Conservation (phyloP, 2,888 invertebrate species). For the Tetranychus piercei region DNA sequence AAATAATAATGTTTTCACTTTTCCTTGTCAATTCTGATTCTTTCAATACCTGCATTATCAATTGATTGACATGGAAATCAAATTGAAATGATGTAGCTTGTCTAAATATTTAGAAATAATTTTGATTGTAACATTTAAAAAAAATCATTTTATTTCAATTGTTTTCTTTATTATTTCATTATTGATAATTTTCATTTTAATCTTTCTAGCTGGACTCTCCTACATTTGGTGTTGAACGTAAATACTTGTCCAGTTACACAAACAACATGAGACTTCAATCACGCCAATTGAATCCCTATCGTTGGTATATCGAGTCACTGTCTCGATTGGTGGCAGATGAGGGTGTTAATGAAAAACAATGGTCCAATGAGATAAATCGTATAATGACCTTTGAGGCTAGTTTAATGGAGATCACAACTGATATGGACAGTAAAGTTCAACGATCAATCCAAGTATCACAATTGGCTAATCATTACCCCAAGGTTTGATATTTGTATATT, state of each 20-base stretch:
- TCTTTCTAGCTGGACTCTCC: conserved; percentile 9
- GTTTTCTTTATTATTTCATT: not conserved
- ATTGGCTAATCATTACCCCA: not conserved
- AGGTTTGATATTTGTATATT: not conserved
- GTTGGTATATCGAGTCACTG: not conserved
- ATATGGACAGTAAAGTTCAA: not conserved
- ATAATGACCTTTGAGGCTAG: not conserved
- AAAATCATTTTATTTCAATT: too few species aligned
- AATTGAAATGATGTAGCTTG: not conserved
- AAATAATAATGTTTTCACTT: too few species aligned
- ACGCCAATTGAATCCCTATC: not conserved
- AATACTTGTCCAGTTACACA: not conserved
- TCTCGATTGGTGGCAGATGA: not conserved
- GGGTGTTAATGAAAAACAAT: not conserved
- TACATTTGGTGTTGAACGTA: conserved; percentile 5
- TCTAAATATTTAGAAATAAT: conserved; percentile 1
- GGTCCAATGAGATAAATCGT: not conserved
- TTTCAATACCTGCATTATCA: too few species aligned
- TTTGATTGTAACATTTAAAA: not conserved
- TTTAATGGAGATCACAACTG: not conserved
- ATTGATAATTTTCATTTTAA: not conserved
- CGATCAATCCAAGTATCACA: not conserved
- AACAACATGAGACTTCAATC: not conserved
- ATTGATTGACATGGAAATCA: too few species aligned
- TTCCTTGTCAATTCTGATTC: too few species aligned